Conservation (phyloP, 2,113 vertebrate genomes). For the Malurus alboscapulatus region DNA sequence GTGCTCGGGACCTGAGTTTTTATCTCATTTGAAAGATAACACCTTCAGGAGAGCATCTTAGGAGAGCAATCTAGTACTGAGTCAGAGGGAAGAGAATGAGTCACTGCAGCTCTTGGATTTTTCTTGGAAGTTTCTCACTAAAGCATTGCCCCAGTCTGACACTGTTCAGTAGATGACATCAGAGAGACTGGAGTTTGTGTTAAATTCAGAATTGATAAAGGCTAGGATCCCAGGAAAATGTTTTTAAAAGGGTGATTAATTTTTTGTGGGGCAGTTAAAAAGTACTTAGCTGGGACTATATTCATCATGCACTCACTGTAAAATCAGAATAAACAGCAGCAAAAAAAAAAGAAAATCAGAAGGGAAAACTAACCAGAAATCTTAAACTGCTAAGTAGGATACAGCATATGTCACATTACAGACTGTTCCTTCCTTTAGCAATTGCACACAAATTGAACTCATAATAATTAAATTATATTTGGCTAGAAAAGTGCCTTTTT, state of each 20-base stretch:
- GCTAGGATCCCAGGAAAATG: background rate
- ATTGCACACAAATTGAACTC: background rate
- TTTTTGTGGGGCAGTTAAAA: background rate
- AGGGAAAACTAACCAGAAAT: background rate
- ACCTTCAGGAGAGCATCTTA: conserved; percentile 53
- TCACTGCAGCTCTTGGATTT: conserved; percentile 44
- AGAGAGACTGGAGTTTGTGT: background rate
- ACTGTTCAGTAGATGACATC: conserved; percentile 41
- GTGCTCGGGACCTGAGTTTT: background rate
- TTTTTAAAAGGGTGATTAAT: background rate
- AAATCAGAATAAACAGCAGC: background rate
- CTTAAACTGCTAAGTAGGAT: background rate
- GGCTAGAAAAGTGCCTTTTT: background rate
- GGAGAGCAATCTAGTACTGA: conserved; percentile 63
- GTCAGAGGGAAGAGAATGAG: conserved; percentile 58
- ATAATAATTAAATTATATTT: background rate
- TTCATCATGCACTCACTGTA: background rate
- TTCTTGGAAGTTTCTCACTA: conserved; percentile 64
- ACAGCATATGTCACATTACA: background rate
- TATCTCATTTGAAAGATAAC: conserved; percentile 33
- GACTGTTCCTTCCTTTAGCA: conserved; percentile 22
- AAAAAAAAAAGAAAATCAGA: background rate
- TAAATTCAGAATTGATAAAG: background rate
- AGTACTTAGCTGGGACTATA: background rate
- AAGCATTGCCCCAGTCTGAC: conserved; percentile 46